Conservation (phyloP, 1,140 invertebrate genomes). For the Drosophila grimshawi region DNA sequence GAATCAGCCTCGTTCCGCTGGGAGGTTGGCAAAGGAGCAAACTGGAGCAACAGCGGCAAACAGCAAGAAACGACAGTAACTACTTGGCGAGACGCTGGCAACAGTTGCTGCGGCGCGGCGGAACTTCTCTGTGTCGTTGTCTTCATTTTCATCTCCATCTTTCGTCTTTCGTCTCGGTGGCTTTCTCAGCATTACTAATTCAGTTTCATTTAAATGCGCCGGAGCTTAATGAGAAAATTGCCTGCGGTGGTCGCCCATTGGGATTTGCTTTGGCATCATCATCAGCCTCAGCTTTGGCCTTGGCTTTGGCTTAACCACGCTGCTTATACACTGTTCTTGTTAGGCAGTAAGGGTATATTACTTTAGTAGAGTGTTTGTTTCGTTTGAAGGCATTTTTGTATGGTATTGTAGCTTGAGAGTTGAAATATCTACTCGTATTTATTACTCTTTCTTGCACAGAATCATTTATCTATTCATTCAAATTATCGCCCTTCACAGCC, state of each 20-base stretch:
- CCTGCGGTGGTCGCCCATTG: slow-evolving; percentile 63
- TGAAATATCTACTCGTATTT: too few species aligned
- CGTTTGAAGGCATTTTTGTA: too few species aligned
- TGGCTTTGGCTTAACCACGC: not conserved
- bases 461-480: too few species aligned
- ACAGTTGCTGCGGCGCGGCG: slow-evolving; percentile 35
- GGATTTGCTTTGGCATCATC: slow-evolving; percentile 33
- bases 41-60: not conserved
- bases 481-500: too few species aligned
- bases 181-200: slow-evolving; percentile 77
- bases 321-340: not conserved
- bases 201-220: slow-evolving; percentile 81
- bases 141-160: slow-evolving; percentile 7
- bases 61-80: not conserved
- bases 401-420: too few species aligned
- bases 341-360: not conserved
- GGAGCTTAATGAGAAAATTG: slow-evolving; percentile 80
- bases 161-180: slow-evolving; percentile 30
- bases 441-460: too few species aligned
- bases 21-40: not conserved
- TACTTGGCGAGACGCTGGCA: slow-evolving; percentile 24
- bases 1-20: slow-evolving; percentile 11
- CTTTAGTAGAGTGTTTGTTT: too few species aligned
- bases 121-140: not conserved
- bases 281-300: not conserved